Evolutionary conservation across 2,113 vertebrate species (phyloP).

Genomic region (Gulo gulo): DNA sequence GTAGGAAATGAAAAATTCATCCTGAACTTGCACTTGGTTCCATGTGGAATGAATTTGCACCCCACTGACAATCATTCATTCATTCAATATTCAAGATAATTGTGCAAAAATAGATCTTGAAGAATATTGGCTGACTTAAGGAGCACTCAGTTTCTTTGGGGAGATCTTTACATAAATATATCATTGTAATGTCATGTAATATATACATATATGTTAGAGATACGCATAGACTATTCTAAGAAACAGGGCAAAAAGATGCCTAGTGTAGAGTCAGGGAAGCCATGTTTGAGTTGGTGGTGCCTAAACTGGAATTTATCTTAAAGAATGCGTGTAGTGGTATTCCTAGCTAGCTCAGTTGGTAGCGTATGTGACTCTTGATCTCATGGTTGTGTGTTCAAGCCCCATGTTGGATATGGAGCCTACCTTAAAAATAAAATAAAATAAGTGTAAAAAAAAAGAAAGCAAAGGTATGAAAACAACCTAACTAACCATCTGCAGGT

Average conservation of each 20-base stretch:
- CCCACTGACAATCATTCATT: not conserved
- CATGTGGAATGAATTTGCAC: slow-evolving; percentile 10
- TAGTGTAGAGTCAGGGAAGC: not conserved
- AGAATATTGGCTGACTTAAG: not conserved
- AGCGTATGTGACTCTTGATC: not conserved
- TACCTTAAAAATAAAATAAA: not conserved
- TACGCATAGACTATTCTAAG: not conserved
- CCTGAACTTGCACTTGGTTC: not conserved
- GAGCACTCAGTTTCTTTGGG: not conserved
- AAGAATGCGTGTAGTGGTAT: not conserved
- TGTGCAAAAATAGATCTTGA: not conserved
- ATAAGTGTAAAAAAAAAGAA: not conserved
- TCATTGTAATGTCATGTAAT: too few species aligned
- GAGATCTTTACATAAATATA: not conserved
- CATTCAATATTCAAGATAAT: slow-evolving; percentile 34
- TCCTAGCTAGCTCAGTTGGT: not conserved
- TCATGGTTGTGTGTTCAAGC: not conserved
- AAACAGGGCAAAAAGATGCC: not conserved
- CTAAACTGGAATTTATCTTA: not conserved
- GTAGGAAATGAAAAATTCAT: slow-evolving; percentile 30
- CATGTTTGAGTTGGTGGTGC: not conserved
- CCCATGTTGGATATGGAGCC: not conserved
- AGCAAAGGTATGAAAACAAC: not conserved
- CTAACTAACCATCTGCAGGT: not conserved
- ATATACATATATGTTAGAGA: not conserved